These are phyloP conservation scores for Zaprionus nigranus DNA, from an alignment of 1,140 invertebrate genomes.

Conservation along the genomic window DNA sequence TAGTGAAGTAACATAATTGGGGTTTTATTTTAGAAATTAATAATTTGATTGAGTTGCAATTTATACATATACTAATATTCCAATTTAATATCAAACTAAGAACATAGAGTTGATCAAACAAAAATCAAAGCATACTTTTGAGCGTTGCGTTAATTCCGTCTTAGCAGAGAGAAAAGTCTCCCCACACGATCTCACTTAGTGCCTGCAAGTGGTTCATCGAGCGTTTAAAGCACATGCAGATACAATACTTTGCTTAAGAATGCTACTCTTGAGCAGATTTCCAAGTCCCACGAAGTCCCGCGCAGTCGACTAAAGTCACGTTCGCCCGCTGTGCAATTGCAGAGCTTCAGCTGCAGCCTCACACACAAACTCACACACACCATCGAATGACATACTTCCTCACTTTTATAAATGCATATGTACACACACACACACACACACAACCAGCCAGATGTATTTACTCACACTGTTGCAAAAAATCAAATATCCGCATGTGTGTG, in stretches of 20 bases:
- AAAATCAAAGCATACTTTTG: neutral
- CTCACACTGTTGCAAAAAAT: conserved; percentile 22
- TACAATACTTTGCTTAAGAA: conserved; percentile 4
- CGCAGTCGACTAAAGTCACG: conserved; percentile 35
- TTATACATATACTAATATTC: too few species aligned
- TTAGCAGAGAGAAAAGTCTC: neutral
- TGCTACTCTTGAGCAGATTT: conserved; percentile 4
- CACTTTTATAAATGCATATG: conserved; percentile 10
- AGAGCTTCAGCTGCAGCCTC: neutral
- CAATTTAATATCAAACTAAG: too few species aligned
- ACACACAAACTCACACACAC: conserved; percentile 6
- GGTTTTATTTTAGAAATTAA: neutral
- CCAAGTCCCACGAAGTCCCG: conserved; percentile 8
- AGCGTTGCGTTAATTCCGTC: neutral
- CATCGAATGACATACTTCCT: conserved; percentile 20
- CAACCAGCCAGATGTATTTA: conserved; percentile 9
- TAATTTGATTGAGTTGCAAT: neutral
- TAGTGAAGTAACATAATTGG: neutral
- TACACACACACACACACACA: conserved; percentile 8
- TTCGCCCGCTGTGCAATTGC: conserved; percentile 20
- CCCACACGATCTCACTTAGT: neutral
- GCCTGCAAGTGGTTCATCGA: neutral
- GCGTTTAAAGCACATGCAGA: neutral
- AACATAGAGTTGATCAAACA: neutral
- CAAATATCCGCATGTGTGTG: conserved; percentile 24